phyloP scores from a whole-genome alignment of 2,888 invertebrate genomes.

The Trypoxylon attenuatum region DNA sequence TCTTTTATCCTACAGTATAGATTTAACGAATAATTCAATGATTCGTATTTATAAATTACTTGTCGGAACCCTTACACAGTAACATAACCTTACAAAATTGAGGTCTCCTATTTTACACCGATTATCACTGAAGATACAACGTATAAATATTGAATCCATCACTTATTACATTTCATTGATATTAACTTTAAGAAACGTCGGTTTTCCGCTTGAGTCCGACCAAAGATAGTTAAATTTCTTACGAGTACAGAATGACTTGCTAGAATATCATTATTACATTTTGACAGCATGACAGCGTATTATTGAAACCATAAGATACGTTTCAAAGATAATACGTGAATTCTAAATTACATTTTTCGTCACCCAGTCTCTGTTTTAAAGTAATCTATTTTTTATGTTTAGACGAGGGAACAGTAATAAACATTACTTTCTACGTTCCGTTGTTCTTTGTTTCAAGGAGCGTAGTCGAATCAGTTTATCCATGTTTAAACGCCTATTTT shows the following conservation, averaged over 20 bases:
- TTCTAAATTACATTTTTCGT: too few relatives aligned
- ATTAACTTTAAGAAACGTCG: not conserved
- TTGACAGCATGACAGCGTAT: not conserved
- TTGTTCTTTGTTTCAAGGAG: too few relatives aligned
- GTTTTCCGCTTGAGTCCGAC: not conserved
- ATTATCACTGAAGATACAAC: not conserved
- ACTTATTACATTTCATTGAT: too few relatives aligned
- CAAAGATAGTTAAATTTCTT: not conserved
- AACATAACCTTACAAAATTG: slow-evolving; percentile 28
- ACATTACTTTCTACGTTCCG: too few relatives aligned
- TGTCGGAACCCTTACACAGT: not conserved
- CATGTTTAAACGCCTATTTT: too few relatives aligned
- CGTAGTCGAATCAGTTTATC: too few relatives aligned
- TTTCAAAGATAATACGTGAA: too few relatives aligned
- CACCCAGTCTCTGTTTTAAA: too few relatives aligned
- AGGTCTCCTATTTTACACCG: not conserved
- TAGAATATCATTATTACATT: slow-evolving; percentile 6
- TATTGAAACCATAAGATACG: not conserved
- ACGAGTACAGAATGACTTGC: slow-evolving; percentile 29
- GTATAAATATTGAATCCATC: too few relatives aligned
- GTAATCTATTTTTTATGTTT: not conserved
- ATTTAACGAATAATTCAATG: not conserved
- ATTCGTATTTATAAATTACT: not conserved
- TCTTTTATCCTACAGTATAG: not conserved
- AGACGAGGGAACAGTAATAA: not conserved